Conservation (phyloP, 1,140 invertebrate species). For the Teleopsis dalmanni region DNA sequence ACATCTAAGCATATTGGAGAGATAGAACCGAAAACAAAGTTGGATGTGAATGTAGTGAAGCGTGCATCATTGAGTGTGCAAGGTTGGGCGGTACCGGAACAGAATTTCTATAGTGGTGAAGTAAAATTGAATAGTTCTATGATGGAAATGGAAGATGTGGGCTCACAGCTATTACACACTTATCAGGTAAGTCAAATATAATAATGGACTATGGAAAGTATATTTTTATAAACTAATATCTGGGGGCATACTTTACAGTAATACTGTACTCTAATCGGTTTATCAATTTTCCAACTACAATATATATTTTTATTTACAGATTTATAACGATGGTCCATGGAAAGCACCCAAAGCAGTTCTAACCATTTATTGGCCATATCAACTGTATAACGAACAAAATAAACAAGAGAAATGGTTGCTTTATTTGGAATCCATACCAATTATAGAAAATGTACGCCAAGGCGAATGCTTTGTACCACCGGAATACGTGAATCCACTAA, state of each 20-base stretch:
- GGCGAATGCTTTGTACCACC: conserved; percentile 56
- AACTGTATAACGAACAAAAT: conserved; percentile 66
- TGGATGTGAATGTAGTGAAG: conserved; percentile 65
- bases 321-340: conserved; percentile 82
- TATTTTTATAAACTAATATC: background rate
- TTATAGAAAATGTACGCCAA: conserved; percentile 56
- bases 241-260: background rate
- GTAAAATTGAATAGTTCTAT: conserved; percentile 69
- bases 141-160: conserved; percentile 75
- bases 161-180: conserved; percentile 72
- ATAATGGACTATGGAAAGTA: background rate
- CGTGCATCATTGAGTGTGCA: conserved; percentile 73
- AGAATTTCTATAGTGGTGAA: conserved; percentile 80
- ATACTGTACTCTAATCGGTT: no score
- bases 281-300: no score
- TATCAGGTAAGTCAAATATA: conserved; percentile 59
- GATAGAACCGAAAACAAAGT: conserved; percentile 48
- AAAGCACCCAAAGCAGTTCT: conserved; percentile 69
- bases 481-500: conserved; percentile 61
- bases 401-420: conserved; percentile 80
- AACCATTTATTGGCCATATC: conserved; percentile 82
- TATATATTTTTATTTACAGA: no score
- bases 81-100: conserved; percentile 62
- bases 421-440: conserved; percentile 75
- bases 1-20: conserved; percentile 63